Evolutionary conservation across 1,140 invertebrate species (phyloP).

Genomic region (Yoshiicerus persimilis): DNA sequence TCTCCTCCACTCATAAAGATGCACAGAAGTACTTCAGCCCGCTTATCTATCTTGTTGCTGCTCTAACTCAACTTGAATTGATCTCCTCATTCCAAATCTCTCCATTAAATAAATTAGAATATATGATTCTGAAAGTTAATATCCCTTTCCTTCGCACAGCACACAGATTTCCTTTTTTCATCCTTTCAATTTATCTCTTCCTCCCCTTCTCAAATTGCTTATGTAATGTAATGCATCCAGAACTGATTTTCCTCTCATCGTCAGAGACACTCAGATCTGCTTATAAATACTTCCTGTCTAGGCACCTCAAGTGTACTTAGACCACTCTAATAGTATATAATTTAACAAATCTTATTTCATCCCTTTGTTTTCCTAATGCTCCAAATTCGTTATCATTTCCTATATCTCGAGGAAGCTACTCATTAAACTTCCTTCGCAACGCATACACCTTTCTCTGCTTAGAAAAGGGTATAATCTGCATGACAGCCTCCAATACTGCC

Average conservation of each 20-base stretch:
- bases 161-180: background rate
- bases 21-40: background rate
- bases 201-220: background rate
- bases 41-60: background rate
- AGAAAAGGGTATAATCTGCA: no score
- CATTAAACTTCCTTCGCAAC: no score
- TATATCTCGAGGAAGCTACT: no score
- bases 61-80: background rate
- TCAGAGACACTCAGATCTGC: background rate
- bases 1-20: background rate
- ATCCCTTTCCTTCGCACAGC: background rate
- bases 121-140: conserved; percentile 9
- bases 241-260: background rate
- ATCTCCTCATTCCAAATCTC: background rate
- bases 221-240: background rate
- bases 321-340: background rate
- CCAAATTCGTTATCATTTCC: no score
- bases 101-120: conserved; percentile 22
- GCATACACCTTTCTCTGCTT: no score
- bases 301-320: background rate
- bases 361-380: no score
- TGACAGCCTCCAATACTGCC: no score
- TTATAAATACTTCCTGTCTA: background rate
- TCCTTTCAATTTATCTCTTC: conserved; percentile 2
- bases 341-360: no score